Percentiles rank a stretch among this genome's conserved stretches.
Conservation (phyloP, 2,888 invertebrate genomes). For the Yponomeuta sedellus region DNA sequence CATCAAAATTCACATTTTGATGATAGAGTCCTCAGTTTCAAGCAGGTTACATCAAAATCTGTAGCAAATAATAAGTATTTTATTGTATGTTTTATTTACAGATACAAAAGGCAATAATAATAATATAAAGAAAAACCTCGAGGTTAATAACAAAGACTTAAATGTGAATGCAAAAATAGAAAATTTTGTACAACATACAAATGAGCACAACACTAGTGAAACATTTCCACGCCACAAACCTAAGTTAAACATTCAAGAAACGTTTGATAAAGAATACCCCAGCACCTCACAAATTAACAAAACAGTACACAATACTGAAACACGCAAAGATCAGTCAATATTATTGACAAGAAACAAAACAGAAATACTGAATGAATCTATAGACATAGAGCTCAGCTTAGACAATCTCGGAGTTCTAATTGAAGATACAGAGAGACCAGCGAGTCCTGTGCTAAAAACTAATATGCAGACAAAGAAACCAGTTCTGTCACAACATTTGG, state of each 20-base stretch:
- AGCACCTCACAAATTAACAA: slow-evolving; percentile 15
- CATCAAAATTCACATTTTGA: too few species aligned
- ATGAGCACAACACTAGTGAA: background rate
- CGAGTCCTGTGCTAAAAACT: slow-evolving; percentile 42
- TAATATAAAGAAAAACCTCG: too few species aligned
- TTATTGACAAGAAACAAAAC: slow-evolving; percentile 3
- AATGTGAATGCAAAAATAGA: too few species aligned
- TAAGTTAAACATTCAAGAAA: slow-evolving; percentile 12
- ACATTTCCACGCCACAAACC: slow-evolving; percentile 9
- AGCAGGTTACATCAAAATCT: too few species aligned
- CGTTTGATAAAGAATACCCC: slow-evolving; percentile 16
- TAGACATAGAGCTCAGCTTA: slow-evolving; percentile 12
- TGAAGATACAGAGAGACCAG: slow-evolving; percentile 25
- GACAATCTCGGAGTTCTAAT: slow-evolving; percentile 6
- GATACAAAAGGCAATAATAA: too few species aligned
- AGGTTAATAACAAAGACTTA: too few species aligned
- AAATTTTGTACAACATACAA: too few species aligned
- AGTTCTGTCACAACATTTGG: slow-evolving; percentile 32
- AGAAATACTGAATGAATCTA: slow-evolving; percentile 13
- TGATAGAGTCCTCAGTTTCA: too few species aligned
- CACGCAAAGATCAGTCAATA: background rate
- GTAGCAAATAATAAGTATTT: too few species aligned
- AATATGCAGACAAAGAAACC: slow-evolving; percentile 18
- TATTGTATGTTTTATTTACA: too few species aligned
- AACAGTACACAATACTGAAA: slow-evolving; percentile 4